Conservation (phyloP, 1,140 invertebrate species). For the Trissolcus basalis region DNA sequence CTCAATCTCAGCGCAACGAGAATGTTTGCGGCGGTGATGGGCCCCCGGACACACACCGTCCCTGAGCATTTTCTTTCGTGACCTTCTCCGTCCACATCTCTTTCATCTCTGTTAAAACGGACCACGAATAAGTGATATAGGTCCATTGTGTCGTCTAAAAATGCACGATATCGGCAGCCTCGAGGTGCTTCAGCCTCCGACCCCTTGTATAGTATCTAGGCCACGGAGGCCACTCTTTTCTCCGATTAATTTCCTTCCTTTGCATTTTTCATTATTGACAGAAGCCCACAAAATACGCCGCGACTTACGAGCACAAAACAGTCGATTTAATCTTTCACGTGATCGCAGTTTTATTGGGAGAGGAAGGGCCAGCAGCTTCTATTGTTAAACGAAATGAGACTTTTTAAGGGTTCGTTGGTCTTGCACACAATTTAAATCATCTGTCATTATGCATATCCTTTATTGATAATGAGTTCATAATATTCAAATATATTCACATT, state of each 20-base stretch:
- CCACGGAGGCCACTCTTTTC: conserved; percentile 54
- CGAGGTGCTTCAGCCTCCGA: conserved; percentile 37
- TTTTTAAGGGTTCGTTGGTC: conserved; percentile 19
- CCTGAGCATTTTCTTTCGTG: conserved; percentile 42
- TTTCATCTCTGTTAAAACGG: conserved; percentile 63
- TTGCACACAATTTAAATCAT: not conserved
- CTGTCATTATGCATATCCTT: no score
- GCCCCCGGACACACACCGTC: conserved; percentile 60
- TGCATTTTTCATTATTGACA: conserved; percentile 57
- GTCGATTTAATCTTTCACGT: conserved; percentile 48
- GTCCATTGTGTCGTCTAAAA: conserved; percentile 56
- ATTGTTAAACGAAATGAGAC: conserved; percentile 41
- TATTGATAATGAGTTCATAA: no score
- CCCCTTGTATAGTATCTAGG: conserved; percentile 54
- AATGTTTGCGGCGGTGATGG: conserved; percentile 74
- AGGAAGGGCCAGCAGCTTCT: not conserved
- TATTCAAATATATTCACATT: no score
- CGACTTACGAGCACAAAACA: conserved; percentile 37
- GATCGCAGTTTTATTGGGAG: conserved; percentile 51
- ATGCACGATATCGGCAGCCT: conserved; percentile 53
- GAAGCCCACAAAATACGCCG: conserved; percentile 41
- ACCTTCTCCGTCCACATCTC: conserved; percentile 52
- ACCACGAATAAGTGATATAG: conserved; percentile 74
- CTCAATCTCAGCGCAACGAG: conserved; percentile 71
- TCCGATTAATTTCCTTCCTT: conserved; percentile 47